Evolutionary conservation across 2,113 vertebrate species (phyloP).

Genomic region (Kryptolebias marmoratus): DNA sequence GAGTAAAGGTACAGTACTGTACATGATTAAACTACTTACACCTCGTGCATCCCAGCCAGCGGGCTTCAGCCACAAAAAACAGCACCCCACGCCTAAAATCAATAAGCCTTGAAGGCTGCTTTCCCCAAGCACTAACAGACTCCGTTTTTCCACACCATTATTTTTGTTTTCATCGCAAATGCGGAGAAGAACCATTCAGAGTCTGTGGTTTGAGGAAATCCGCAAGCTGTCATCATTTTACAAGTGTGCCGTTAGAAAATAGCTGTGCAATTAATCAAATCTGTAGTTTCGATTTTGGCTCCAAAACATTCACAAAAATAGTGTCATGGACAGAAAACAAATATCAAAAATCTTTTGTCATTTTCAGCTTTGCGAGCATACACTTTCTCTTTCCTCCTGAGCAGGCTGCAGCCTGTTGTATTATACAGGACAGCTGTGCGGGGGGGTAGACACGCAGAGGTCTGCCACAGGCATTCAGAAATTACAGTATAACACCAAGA

Average conservation of each 20-base stretch:
- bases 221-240: conserved; percentile 2
- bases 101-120: background rate
- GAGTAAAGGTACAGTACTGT: conserved; percentile 85
- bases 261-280: background rate
- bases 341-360: no score
- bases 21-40: background rate
- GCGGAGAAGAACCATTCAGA: conserved; percentile 1
- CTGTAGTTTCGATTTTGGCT: no score
- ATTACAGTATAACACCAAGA: no score
- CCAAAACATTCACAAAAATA: no score
- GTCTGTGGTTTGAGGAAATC: conserved; percentile 11
- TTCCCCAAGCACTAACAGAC: background rate
- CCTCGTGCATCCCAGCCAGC: background rate
- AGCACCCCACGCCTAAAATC: background rate
- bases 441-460: no score
- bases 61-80: conserved; percentile 17
- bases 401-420: no score
- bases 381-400: no score
- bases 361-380: no score
- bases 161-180: background rate
- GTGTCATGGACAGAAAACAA: no score
- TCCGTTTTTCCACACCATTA: background rate
- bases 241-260: background rate
- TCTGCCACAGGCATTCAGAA: no score
- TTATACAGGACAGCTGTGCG: no score